Percentiles rank a stretch among this genome's conserved stretches.
phyloP scores from a whole-genome alignment of 2,797 vertebrate species.

The Streptopelia turtur region DNA sequence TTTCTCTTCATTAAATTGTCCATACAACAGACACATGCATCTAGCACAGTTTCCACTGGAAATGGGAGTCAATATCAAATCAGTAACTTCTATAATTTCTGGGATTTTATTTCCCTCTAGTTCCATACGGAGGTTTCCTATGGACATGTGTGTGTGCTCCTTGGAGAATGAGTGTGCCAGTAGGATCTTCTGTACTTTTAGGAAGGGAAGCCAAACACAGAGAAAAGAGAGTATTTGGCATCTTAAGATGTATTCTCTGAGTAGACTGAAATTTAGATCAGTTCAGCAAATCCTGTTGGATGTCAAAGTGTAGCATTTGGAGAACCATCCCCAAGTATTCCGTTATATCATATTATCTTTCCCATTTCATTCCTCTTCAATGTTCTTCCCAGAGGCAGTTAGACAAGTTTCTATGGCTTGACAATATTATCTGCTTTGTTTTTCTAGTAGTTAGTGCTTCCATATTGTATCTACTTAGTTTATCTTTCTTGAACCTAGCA shows the following conservation, averaged over 20 bases:
- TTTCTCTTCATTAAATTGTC: background rate
- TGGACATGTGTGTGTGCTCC: background rate
- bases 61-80: background rate
- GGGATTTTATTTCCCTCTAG: background rate
- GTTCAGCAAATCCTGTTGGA: background rate
- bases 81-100: background rate
- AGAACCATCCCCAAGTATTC: background rate
- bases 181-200: background rate
- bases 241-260: background rate
- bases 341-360: background rate
- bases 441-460: background rate
- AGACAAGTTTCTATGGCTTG: background rate
- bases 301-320: background rate
- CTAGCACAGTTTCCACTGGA: background rate
- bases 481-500: background rate
- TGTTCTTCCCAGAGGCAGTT: constrained; percentile 30
- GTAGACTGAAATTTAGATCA: background rate
- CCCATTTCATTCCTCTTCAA: constrained; percentile 15
- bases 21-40: background rate
- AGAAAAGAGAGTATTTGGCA: background rate
- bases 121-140: background rate
- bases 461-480: background rate
- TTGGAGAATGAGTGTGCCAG: background rate
- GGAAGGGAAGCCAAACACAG: background rate
- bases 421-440: background rate